These are phyloP conservation scores for Amia ocellicauda DNA, from an alignment of 2,113 vertebrate species.

Conservation along the genomic window DNA sequence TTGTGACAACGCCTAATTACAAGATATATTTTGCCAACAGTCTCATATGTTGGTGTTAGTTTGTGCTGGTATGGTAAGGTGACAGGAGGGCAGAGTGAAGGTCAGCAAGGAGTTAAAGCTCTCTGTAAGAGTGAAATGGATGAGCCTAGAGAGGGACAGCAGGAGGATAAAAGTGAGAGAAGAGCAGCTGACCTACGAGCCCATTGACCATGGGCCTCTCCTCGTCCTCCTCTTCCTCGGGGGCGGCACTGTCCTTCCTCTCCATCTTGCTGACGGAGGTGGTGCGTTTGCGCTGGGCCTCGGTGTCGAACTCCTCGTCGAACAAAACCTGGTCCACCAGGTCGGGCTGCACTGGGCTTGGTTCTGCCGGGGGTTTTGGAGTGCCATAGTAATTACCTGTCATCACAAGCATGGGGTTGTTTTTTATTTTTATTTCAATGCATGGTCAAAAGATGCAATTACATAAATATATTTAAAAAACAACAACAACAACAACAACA, in stretches of 20 bases:
- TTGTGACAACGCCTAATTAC: no score
- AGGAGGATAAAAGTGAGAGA: not conserved
- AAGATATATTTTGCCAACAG: no score
- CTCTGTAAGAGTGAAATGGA: not conserved
- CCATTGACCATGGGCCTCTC: constrained; percentile 85
- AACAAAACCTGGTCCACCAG: constrained; percentile 95
- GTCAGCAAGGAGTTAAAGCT: not conserved
- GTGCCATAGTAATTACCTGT: constrained; percentile 97
- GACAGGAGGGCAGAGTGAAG: constrained; percentile 3
- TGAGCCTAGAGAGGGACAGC: not conserved
- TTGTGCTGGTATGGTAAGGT: constrained; percentile 21
- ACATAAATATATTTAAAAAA: no score
- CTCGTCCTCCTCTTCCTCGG: constrained; percentile 95
- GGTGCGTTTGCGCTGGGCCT: constrained; percentile 90
- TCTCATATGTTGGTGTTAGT: no score
- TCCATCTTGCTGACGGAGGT: constrained; percentile 98
- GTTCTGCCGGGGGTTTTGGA: constrained; percentile 91
- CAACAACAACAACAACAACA: no score
- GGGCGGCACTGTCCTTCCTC: constrained; percentile 85
- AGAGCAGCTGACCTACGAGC: constrained; percentile 68
- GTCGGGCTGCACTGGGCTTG: constrained; percentile 91
- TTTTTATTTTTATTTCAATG: no score
- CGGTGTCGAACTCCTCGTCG: constrained; percentile 90
- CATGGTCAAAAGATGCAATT: no score
- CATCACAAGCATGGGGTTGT: constrained; percentile 11